Percentiles rank a stretch among this genome's conserved stretches.
Conservation (phyloP, 2,797 vertebrate species). For the Champsocephalus gunnari region DNA sequence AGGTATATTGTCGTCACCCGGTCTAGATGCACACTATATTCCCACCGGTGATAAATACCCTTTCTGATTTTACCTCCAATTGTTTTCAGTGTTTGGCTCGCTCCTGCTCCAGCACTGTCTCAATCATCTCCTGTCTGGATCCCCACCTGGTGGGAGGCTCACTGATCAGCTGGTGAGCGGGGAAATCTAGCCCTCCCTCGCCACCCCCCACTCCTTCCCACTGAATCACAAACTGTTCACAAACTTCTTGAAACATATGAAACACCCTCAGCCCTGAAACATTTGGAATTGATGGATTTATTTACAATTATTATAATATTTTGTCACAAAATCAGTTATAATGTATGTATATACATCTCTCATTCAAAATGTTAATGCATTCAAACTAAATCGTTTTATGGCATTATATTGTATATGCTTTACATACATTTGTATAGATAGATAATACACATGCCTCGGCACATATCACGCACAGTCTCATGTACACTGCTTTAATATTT, state of each 20-base stretch:
- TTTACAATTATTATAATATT: neutral
- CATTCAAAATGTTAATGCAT: neutral
- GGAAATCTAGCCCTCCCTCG: rapidly evolving
- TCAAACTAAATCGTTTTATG: neutral
- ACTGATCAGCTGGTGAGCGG: neutral
- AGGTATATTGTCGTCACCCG: too few species aligned
- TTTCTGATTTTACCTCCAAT: neutral
- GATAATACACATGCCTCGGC: too few species aligned
- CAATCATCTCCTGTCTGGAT: neutral
- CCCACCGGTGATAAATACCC: neutral
- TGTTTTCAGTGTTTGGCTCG: neutral
- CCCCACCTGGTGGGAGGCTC: conserved; percentile 1
- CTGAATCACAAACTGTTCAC: conserved; percentile 31
- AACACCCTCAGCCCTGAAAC: neutral
- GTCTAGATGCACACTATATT: neutral
- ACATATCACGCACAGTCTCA: too few species aligned
- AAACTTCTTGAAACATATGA: conserved; percentile 21
- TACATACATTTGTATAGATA: too few species aligned
- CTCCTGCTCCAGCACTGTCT: conserved; percentile 10
- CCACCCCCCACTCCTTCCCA: conserved; percentile 9
- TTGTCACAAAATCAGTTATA: neutral
- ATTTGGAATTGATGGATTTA: neutral
- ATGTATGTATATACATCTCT: neutral
- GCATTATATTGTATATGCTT: too few species aligned
- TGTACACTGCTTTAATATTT: too few species aligned